These are phyloP conservation scores for Muntiacus muntjak DNA, from an alignment of 2,113 vertebrate species.

Conservation along the genomic window DNA sequence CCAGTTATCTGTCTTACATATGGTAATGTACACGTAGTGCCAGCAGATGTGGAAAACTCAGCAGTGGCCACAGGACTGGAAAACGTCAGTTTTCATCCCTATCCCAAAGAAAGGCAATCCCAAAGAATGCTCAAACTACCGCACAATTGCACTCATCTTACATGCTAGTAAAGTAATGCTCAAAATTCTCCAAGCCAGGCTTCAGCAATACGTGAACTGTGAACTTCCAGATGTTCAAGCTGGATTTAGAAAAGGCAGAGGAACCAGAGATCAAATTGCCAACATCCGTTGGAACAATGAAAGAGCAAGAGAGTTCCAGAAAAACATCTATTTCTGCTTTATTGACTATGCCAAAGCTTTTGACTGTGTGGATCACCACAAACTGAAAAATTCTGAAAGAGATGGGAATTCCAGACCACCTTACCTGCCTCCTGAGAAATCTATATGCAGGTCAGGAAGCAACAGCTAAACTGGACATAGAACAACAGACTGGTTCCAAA, in stretches of 20 bases:
- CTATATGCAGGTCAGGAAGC: background rate
- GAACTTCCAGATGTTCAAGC: background rate
- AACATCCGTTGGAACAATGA: background rate
- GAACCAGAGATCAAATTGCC: background rate
- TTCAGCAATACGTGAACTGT: fast-evolving
- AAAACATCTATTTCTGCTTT: background rate
- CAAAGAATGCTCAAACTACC: background rate
- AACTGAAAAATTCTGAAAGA: background rate
- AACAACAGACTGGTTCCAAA: too few species aligned
- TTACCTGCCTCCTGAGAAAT: background rate
- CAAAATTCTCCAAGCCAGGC: background rate
- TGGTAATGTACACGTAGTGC: background rate
- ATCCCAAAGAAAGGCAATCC: background rate
- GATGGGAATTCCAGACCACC: background rate
- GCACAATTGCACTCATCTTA: background rate
- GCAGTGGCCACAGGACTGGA: background rate
- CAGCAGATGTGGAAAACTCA: background rate
- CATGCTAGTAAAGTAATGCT: fast-evolving
- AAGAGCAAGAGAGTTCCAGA: background rate
- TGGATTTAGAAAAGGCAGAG: background rate
- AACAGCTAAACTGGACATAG: background rate
- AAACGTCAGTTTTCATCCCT: background rate
- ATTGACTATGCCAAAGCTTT: background rate
- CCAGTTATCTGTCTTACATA: background rate
- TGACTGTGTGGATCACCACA: background rate